Percentiles rank a stretch among this genome's conserved stretches.
These are phyloP conservation scores for Glyphotaelius pellucidus DNA, from an alignment of 2,888 invertebrate genomes.

Conservation along the genomic window DNA sequence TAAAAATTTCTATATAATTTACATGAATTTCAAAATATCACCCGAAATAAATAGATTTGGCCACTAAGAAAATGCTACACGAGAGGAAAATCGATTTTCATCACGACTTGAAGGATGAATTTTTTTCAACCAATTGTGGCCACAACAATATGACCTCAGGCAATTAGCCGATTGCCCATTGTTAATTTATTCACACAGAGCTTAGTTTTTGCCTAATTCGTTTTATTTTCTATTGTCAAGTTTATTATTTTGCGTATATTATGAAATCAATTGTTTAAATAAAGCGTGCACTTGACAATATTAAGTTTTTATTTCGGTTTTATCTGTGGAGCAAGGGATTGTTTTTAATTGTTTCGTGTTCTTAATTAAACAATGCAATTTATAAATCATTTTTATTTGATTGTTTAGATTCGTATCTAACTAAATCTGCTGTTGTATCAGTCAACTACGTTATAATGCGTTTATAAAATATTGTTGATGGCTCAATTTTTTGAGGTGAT, in stretches of 20 bases:
- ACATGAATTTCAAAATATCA: background rate
- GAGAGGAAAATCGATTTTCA: background rate
- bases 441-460: background rate
- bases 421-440: background rate
- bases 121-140: background rate
- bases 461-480: background rate
- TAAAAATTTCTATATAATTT: background rate
- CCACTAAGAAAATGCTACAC: background rate
- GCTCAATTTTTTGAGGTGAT: background rate
- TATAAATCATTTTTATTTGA: background rate
- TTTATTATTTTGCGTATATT: conserved; percentile 35
- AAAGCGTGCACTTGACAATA: conserved; percentile 36
- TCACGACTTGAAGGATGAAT: background rate
- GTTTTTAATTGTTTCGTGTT: background rate
- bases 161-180: background rate
- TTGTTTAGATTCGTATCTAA: background rate
- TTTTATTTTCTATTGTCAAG: conserved; percentile 33
- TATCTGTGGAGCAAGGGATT: background rate
- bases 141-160: background rate
- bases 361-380: background rate
- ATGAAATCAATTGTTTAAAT: conserved; percentile 30
- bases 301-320: background rate
- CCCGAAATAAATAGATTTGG: background rate
- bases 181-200: background rate
- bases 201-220: background rate